Percentiles rank a stretch among this genome's conserved stretches.
Evolutionary conservation across 1,140 invertebrate species (phyloP).

Genomic region (Lucilia cuprina): DNA sequence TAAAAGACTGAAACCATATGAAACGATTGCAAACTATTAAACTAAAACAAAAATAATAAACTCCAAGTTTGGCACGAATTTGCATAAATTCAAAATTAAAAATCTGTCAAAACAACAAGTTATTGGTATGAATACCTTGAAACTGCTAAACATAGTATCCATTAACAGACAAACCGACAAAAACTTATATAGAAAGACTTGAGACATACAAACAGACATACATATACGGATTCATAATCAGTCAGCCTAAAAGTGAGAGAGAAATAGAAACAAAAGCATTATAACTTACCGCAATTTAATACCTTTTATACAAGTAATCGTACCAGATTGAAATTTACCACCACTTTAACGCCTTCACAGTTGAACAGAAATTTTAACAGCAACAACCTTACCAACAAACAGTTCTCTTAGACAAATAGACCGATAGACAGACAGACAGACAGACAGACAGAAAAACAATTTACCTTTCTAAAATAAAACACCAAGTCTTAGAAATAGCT

Average conservation of each 20-base stretch:
- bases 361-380: not conserved
- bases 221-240: not conserved
- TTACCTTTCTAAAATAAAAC: constrained; percentile 5
- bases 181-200: not conserved
- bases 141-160: constrained; percentile 3
- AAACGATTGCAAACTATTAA: not conserved
- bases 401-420: not conserved
- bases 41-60: not conserved
- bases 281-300: not conserved
- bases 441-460: not conserved
- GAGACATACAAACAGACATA: not conserved
- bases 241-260: not conserved
- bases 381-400: not conserved
- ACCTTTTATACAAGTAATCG: not conserved
- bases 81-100: constrained; percentile 39
- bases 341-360: constrained; percentile 6
- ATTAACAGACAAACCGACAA: not conserved
- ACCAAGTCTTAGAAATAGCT: not conserved
- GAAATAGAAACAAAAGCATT: constrained; percentile 5
- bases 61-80: constrained; percentile 34
- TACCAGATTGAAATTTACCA: not conserved
- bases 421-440: not conserved
- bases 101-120: constrained; percentile 37
- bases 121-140: constrained; percentile 11
- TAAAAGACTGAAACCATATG: not conserved